Evolutionary conservation across 1,140 invertebrate genomes (phyloP), one percentile per base, ranked within the genome.

Genomic region (Hyles euphorbiae): DNA sequence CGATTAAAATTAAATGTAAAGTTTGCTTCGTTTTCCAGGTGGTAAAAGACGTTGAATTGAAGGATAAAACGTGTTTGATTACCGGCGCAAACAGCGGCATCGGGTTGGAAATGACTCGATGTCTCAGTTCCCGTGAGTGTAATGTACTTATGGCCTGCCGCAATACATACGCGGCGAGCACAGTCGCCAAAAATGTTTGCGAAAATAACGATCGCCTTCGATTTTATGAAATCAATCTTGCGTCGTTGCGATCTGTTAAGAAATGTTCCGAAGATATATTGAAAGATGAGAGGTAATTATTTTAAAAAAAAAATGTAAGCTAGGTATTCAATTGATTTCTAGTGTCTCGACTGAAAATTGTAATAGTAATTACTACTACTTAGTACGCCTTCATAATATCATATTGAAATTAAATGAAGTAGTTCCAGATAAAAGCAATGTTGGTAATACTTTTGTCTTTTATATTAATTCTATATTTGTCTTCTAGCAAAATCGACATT

Each of bases 31-130:
- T 65, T 58, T 60, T 83, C 56, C 67, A 92, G 81, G 91, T 98
- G 34, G 83, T 98, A 8, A 93, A 95, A 78, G 96, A 96, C 10
- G 82, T 93, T 67, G 96, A 98, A 89, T 89, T 98, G 46, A 91
- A 92, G 33, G 92, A 93, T 2, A 96, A 95, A 88, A 86, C 94
- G 61, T 95, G 94, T 8, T 76, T 99, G 34, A 92, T 99, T 40
- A 98, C 97, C 46, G 98, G 98, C 9, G 95, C 95, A 2, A 98
- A 96, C 83, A 92, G 92, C 76, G 97, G 98, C 36, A 98, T 99
- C 71, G 97, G 98, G 43, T 95, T 92, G 87, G 97, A 99, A 91
- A 97, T 97, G 44, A 96, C 96, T 0, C 91, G 93, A 69, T 94
- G 95, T 5, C 81, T 99, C 50, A 94, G 93, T 40, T 90, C 94